Evolutionary conservation across 2,888 invertebrate species (phyloP).

Genomic region (Caenorhabditis auriculariae): DNA sequence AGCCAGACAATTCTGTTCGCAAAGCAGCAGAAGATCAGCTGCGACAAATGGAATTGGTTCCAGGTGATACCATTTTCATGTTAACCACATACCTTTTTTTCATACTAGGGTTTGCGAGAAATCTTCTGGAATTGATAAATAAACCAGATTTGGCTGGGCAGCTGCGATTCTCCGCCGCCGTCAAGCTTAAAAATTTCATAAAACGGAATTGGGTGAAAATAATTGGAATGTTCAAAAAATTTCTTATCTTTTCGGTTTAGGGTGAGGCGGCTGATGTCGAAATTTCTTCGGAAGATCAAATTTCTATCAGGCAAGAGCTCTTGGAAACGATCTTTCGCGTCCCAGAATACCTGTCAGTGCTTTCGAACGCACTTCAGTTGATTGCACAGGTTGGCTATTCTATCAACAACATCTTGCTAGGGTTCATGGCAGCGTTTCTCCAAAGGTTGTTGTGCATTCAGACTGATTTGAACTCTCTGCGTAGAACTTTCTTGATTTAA

Average conservation of each 20-base stretch:
- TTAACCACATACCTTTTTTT: slow-evolving; percentile 1
- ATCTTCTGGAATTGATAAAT: slow-evolving; percentile 26
- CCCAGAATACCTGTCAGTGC: slow-evolving; percentile 85
- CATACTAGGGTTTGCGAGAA: slow-evolving; percentile 16
- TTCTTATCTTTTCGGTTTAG: slow-evolving; percentile 12
- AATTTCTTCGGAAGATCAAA: slow-evolving; percentile 40
- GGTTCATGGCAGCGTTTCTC: no score
- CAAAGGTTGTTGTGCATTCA: no score
- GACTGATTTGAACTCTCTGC: no score
- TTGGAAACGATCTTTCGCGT: slow-evolving; percentile 83
- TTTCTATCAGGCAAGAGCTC: slow-evolving; percentile 72
- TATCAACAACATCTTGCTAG: no score
- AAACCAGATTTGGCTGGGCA: slow-evolving; percentile 76
- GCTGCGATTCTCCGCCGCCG: slow-evolving; percentile 85
- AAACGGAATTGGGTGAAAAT: slow-evolving; percentile 82
- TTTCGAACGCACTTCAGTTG: slow-evolving; percentile 67
- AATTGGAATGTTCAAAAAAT: neutral
- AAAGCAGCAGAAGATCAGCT: slow-evolving; percentile 60
- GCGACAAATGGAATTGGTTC: slow-evolving; percentile 21
- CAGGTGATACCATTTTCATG: slow-evolving; percentile 26
- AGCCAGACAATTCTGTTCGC: slow-evolving; percentile 62
- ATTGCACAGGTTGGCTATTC: slow-evolving; percentile 56
- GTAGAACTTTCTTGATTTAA: no score
- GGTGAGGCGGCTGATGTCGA: slow-evolving; percentile 40
- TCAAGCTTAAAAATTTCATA: slow-evolving; percentile 93